phyloP scores from a whole-genome alignment of 1,140 invertebrate species.

The Diabrotica undecimpunctata region DNA sequence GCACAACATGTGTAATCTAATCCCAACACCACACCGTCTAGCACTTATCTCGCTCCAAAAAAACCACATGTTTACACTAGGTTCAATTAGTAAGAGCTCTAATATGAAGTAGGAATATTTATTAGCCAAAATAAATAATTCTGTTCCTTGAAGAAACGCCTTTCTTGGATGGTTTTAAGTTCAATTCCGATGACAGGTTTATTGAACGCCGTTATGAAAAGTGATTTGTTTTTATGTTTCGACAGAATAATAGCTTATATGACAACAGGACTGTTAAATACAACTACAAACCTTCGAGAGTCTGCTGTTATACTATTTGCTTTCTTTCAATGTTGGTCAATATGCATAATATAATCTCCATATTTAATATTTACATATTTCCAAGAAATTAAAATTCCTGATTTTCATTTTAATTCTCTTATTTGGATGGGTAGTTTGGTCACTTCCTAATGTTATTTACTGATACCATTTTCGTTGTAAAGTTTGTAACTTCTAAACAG shows the following conservation, averaged over 20 bases:
- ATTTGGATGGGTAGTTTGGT: no score
- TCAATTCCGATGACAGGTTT: constrained; percentile 14
- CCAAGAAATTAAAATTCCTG: no score
- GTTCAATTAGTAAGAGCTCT: constrained; percentile 19
- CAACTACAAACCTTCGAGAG: no score
- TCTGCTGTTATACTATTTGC: no score
- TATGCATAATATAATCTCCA: no score
- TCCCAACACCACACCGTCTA: constrained; percentile 13
- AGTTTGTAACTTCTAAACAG: no score
- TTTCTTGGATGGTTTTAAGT: constrained; percentile 16
- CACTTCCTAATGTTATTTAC: no score
- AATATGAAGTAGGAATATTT: constrained; percentile 18
- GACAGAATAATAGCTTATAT: not conserved
- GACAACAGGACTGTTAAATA: no score
- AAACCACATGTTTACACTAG: constrained; percentile 23
- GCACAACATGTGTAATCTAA: constrained; percentile 14
- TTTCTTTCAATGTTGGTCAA: no score
- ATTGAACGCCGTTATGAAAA: constrained; percentile 13
- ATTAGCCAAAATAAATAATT: constrained; percentile 21
- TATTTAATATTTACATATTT: no score
- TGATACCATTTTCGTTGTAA: no score
- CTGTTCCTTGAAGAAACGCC: constrained; percentile 7
- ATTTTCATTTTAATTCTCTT: no score
- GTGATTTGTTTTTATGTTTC: constrained; percentile 14
- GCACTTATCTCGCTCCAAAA: constrained; percentile 17